Conservation (phyloP, 2,797 vertebrate species). For the Smutsia gigantea region DNA sequence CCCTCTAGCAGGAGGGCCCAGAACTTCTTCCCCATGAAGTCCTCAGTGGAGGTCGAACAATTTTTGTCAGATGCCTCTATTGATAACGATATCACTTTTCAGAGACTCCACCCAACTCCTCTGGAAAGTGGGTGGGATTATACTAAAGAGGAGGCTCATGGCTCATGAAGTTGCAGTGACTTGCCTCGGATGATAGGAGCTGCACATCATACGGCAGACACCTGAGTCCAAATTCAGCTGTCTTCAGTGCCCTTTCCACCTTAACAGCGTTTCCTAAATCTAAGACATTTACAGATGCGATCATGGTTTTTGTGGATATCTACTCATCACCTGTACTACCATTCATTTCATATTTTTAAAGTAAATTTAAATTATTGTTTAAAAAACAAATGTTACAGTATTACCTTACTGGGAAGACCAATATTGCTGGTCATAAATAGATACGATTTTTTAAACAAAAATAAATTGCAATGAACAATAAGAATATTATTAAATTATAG, state of each 20-base stretch:
- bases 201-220: neutral
- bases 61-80: neutral
- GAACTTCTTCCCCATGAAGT: neutral
- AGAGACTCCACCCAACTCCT: neutral
- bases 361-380: neutral
- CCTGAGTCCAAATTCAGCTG: neutral
- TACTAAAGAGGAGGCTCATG: neutral
- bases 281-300: neutral
- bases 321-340: neutral
- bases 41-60: neutral
- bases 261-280: neutral
- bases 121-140: neutral
- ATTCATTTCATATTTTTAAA: neutral
- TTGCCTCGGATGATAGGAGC: neutral
- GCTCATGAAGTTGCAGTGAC: neutral
- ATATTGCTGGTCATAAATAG: neutral
- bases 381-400: neutral
- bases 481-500: neutral
- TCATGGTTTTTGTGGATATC: neutral
- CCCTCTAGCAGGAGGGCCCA: neutral
- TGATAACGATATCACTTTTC: neutral
- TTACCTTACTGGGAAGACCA: neutral
- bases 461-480: neutral
- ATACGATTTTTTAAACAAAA: conserved; percentile 23
- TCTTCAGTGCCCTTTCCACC: neutral